Evolutionary conservation across 2,888 invertebrate species (phyloP).

Genomic region (Stenoptilia bipunctidactyla): DNA sequence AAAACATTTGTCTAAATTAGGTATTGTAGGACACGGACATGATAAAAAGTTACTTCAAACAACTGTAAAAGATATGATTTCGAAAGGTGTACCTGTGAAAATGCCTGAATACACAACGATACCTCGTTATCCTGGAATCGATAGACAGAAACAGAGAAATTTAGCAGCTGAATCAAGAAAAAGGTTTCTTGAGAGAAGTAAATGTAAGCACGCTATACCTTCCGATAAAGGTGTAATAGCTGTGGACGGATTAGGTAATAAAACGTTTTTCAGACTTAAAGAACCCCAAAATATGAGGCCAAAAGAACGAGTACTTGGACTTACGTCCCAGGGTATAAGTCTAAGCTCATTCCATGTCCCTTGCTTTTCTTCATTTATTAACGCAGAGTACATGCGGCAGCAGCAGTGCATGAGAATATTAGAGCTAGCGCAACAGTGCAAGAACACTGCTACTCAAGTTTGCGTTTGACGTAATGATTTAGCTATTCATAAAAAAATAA

Average conservation of each 20-base stretch:
- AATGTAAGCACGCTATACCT: constrained; percentile 39
- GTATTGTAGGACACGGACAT: constrained; percentile 52
- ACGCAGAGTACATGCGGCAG: constrained; percentile 21
- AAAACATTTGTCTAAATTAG: constrained; percentile 39
- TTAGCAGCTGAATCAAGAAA: constrained; percentile 4
- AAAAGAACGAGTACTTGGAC: constrained; percentile 26
- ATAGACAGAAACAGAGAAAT: constrained; percentile 6
- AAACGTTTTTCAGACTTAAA: constrained; percentile 39
- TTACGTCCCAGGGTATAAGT: constrained; percentile 41
- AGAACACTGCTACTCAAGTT: too few species aligned
- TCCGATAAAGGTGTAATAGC: constrained; percentile 45
- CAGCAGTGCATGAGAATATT: too few species aligned
- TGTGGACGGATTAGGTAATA: constrained; percentile 37
- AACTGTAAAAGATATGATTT: constrained; percentile 34
- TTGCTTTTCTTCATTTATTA: constrained; percentile 51
- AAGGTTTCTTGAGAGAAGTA: constrained; percentile 18
- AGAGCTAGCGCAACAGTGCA: background rate
- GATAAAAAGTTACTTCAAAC: constrained; percentile 40
- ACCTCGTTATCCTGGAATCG: constrained; percentile 22
- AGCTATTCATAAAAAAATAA: too few species aligned
- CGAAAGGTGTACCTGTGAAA: constrained; percentile 35
- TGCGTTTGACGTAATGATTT: too few species aligned
- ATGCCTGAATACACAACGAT: constrained; percentile 33
- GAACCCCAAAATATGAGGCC: constrained; percentile 31
- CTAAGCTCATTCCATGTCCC: constrained; percentile 53